Evolutionary conservation across 1,140 invertebrate species (phyloP), one percentile per base, ranked within the genome.

Genomic region (Zaprionus inermis): DNA sequence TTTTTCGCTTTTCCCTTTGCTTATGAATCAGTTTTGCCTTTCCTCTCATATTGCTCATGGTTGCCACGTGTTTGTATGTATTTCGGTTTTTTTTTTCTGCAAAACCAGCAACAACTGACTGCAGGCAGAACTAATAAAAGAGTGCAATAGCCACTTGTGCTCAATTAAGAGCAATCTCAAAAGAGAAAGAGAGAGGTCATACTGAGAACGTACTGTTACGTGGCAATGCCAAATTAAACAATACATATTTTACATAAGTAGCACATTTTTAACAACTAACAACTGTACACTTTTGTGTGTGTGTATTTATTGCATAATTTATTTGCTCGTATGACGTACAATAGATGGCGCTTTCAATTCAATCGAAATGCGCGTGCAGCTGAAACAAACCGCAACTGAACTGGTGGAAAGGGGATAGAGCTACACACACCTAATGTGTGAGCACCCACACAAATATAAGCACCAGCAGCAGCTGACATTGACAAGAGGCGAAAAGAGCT

Each of bases 401-500:
- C 16, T 69, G 20, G 58, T 51, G 18, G 16, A 56, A 74, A 58
- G 32, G 38, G 24, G 66, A 63, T 57, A 32, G 52, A 60, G n/a
- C 46, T 52, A 20, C 41, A 46, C 41, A 20, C 60, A 16, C 32
- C 49, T 54, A 64, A 18, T 57, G 55, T 30, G 20, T 38, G 16
- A 30, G 30, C 30, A 1, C 20, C 41, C 56, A 58, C 16, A 30
- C 16, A 56, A 1, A 36, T 18, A 9, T 20, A 18, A 11, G 9
- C 34, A 12, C n/a, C 9, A 54, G 24, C 3, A 34, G 55, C 70
- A 59, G 44, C 55, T 68, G 78, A 71, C 72, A 86, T 86, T 76
- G 72, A 58, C 6, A 30, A 63, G n/a, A 59, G 69, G 58, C 18
- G n/a, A 2, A 63, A 24, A 66, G 24, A 84, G 73, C 81, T 70